phyloP scores from a whole-genome alignment of 2,888 invertebrate species.

The Pseudoips prasinana region DNA sequence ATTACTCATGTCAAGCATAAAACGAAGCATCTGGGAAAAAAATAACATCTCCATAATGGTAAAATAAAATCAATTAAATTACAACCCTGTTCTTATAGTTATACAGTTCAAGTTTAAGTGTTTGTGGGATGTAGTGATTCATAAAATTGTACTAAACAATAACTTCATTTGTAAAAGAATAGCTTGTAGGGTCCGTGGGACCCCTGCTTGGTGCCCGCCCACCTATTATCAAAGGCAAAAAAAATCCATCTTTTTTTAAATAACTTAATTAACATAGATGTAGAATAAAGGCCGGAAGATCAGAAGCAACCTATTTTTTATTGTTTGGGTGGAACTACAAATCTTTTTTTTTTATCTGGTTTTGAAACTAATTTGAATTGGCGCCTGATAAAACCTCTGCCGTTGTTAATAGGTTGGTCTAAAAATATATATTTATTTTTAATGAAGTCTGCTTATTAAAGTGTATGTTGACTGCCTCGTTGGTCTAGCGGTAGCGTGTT shows the following conservation, averaged over 20 bases:
- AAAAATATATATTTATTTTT: too few relatives aligned
- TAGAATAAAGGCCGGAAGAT: slow-evolving; percentile 35
- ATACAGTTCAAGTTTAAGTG: slow-evolving; percentile 8
- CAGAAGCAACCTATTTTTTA: slow-evolving; percentile 18
- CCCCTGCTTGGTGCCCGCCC: slow-evolving; percentile 47
- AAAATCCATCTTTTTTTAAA: slow-evolving; percentile 32
- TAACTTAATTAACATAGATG: slow-evolving; percentile 52
- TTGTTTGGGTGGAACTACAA: slow-evolving; percentile 16
- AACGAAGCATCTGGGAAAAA: slow-evolving; percentile 30
- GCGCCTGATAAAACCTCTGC: slow-evolving; percentile 1
- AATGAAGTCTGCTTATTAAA: too few relatives aligned
- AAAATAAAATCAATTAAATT: too few relatives aligned
- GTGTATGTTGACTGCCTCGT: too few relatives aligned
- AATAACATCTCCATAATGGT: slow-evolving; percentile 6
- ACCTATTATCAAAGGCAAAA: slow-evolving; percentile 42
- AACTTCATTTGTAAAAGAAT: slow-evolving; percentile 67
- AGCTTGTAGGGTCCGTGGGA: slow-evolving; percentile 37
- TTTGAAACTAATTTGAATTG: slow-evolving; percentile 5
- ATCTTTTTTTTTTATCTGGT: slow-evolving; percentile 18
- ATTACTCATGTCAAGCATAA: slow-evolving; percentile 49
- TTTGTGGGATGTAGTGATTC: neutral
- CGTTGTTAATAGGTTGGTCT: too few relatives aligned
- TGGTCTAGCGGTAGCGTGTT: too few relatives aligned
- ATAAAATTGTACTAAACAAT: slow-evolving; percentile 35
- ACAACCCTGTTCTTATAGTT: too few relatives aligned